Conservation (phyloP, 1,140 invertebrate genomes). For the Atta cephalotes region DNA sequence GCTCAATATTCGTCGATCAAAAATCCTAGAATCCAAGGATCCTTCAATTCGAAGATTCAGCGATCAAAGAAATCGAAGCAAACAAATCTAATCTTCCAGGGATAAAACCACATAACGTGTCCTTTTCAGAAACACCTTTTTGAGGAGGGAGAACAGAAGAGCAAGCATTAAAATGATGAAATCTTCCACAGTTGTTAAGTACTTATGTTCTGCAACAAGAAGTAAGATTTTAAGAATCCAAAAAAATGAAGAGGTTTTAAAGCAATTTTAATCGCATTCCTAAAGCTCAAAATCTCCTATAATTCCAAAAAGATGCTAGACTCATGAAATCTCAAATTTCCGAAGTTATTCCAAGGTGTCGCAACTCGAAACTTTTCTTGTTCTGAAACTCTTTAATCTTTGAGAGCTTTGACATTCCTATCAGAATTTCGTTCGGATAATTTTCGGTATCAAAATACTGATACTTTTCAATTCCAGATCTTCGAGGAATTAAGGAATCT, state of each 20-base stretch:
- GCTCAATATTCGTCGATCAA: slow-evolving; percentile 51
- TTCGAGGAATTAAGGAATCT: neutral
- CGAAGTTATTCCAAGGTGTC: neutral
- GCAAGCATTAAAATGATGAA: slow-evolving; percentile 16
- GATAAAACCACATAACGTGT: neutral
- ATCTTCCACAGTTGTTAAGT: slow-evolving; percentile 31
- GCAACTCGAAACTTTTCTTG: neutral
- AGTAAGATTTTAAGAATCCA: neutral
- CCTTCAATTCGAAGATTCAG: slow-evolving; percentile 19
- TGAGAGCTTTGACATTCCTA: neutral
- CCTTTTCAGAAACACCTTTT: neutral
- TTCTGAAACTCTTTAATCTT: neutral
- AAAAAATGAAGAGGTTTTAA: neutral
- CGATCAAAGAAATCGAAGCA: neutral
- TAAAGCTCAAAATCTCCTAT: neutral
- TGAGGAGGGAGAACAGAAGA: slow-evolving; percentile 28
- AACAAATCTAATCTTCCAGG: neutral
- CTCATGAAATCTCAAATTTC: neutral
- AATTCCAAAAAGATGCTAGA: neutral
- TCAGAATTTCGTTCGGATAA: neutral
- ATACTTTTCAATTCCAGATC: neutral
- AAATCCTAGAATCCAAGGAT: slow-evolving; percentile 50
- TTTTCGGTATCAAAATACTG: neutral
- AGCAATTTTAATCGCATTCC: neutral
- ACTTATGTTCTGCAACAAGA: neutral